Evolutionary conservation across 1,140 invertebrate genomes (phyloP).

Genomic region (Neodiprion virginianus): DNA sequence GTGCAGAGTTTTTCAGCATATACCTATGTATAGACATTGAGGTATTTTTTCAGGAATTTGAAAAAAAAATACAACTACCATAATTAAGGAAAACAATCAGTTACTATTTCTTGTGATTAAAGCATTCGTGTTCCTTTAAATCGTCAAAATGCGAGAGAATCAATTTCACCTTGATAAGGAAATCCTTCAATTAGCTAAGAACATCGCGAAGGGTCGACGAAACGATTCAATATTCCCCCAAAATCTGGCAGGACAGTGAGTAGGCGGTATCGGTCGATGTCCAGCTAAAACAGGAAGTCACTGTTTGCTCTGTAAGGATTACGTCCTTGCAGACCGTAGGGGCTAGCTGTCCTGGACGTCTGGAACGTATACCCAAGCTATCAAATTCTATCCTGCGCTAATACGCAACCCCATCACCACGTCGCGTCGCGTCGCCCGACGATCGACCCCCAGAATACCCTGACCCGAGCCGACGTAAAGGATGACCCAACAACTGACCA

Average conservation of each 20-base stretch:
- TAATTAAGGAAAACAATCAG: no score
- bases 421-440: slow-evolving; percentile 14
- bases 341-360: background rate
- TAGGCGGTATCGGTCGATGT: background rate
- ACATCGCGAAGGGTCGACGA: no score
- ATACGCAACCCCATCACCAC: slow-evolving; percentile 39
- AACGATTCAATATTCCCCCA: background rate
- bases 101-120: no score
- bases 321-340: background rate
- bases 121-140: no score
- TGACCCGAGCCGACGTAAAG: background rate
- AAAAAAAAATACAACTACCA: no score
- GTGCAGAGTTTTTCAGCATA: no score
- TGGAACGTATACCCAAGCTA: background rate
- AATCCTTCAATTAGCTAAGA: no score
- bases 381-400: slow-evolving; percentile 5
- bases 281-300: slow-evolving; percentile 1
- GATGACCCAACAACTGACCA: slow-evolving; percentile 38
- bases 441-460: background rate
- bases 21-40: no score
- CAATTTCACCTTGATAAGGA: no score
- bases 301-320: background rate
- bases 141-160: no score
- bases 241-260: background rate
- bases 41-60: no score